phyloP scores from a whole-genome alignment of 2,888 invertebrate species.

The Cantharis nigra region DNA sequence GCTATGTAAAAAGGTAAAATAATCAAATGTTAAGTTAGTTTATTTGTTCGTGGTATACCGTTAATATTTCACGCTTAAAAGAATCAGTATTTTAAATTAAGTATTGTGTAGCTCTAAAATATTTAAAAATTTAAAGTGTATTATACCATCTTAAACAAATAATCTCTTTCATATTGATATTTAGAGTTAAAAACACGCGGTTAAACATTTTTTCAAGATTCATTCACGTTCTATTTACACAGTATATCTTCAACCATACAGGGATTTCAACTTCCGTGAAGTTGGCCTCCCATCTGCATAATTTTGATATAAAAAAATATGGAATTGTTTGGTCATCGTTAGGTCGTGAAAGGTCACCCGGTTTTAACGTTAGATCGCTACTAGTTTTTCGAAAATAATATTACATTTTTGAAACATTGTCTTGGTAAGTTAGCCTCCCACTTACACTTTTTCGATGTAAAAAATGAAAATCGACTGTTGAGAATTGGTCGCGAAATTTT shows the following conservation, averaged over 20 bases:
- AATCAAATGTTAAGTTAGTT: slow-evolving; percentile 1
- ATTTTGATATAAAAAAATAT: too few relatives aligned
- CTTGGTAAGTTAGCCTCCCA: too few relatives aligned
- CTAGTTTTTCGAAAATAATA: too few relatives aligned
- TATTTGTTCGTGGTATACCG: background rate
- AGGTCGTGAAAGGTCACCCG: too few relatives aligned
- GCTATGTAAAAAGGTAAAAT: background rate
- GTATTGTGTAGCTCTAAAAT: background rate
- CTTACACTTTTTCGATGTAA: too few relatives aligned
- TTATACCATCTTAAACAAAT: slow-evolving; percentile 31
- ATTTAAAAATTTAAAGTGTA: background rate
- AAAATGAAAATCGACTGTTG: too few relatives aligned
- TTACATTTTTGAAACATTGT: too few relatives aligned
- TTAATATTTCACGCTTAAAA: background rate
- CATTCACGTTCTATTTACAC: background rate
- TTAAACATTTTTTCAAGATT: slow-evolving; percentile 2
- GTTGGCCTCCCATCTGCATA: too few relatives aligned
- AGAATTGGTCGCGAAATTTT: too few relatives aligned
- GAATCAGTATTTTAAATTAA: background rate
- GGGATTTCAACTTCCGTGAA: background rate
- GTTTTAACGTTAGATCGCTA: too few relatives aligned
- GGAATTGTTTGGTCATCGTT: too few relatives aligned
- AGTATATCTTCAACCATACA: background rate
- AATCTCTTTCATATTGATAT: slow-evolving; percentile 36
- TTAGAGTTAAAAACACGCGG: slow-evolving; percentile 32